phyloP scores from a whole-genome alignment of 1,140 invertebrate genomes.

The Bombus vancouverensis region DNA sequence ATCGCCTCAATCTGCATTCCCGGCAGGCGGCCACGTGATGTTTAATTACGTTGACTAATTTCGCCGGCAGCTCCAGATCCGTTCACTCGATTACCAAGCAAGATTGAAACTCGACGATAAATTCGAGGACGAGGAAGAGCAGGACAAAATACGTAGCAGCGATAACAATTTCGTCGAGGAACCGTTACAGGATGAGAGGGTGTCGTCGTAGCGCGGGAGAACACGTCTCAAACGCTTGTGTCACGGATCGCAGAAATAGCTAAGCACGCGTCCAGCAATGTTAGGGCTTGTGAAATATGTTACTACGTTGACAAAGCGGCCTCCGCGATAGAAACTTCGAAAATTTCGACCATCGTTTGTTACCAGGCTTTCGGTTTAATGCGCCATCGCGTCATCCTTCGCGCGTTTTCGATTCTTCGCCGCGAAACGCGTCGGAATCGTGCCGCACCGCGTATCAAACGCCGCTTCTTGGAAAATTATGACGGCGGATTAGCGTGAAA shows the following conservation, averaged over 20 bases:
- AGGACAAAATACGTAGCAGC: slow-evolving; percentile 13
- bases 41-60: slow-evolving; percentile 54
- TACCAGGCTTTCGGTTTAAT: slow-evolving; percentile 10
- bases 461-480: slow-evolving; percentile 37
- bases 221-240: slow-evolving; percentile 43
- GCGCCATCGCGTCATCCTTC: not conserved
- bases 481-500: slow-evolving; percentile 43
- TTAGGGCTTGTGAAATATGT: slow-evolving; percentile 54
- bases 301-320: slow-evolving; percentile 59
- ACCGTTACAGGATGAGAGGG: slow-evolving; percentile 45
- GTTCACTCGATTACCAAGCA: slow-evolving; percentile 39
- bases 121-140: not conserved
- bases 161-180: slow-evolving; percentile 49
- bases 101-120: slow-evolving; percentile 44
- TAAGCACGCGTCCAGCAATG: slow-evolving; percentile 53
- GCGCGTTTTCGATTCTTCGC: not conserved
- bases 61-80: not conserved
- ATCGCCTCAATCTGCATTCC: slow-evolving; percentile 34
- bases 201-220: slow-evolving; percentile 24
- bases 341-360: slow-evolving; percentile 51
- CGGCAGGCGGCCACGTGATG: slow-evolving; percentile 13
- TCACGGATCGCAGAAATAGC: slow-evolving; percentile 69
- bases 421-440: not conserved
- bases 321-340: slow-evolving; percentile 36
- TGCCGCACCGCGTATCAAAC: not conserved